Conservation (phyloP, 2,113 vertebrate genomes). For the Podarcis raffonei region DNA sequence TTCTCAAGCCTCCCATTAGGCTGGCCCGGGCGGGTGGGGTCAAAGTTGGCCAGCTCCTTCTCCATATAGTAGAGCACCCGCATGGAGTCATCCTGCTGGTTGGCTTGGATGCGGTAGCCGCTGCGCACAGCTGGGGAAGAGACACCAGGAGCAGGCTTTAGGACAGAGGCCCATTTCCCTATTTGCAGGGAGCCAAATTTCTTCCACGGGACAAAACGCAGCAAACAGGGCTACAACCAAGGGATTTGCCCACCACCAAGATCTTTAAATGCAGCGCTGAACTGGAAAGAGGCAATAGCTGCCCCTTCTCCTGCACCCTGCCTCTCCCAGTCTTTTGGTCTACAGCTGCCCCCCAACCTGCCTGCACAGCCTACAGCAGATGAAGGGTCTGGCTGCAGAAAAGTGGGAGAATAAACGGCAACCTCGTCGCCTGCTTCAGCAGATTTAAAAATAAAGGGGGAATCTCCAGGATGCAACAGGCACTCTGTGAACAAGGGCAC, state of each 20-base stretch:
- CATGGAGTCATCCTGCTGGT: slow-evolving; percentile 87
- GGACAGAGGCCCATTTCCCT: neutral
- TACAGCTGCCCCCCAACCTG: neutral
- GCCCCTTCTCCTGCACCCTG: neutral
- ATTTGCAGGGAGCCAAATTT: neutral
- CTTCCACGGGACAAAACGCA: neutral
- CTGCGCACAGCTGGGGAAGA: slow-evolving; percentile 79
- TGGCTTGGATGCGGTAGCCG: slow-evolving; percentile 90
- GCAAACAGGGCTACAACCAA: neutral
- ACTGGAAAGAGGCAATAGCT: neutral
- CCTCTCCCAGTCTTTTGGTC: neutral
- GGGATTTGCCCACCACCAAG: no score
- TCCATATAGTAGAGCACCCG: slow-evolving; percentile 92
- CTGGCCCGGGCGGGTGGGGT: slow-evolving; percentile 80
- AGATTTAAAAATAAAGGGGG: neutral
- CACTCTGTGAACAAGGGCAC: neutral
- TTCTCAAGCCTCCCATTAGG: slow-evolving; percentile 74
- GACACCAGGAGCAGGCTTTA: neutral
- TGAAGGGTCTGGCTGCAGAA: neutral
- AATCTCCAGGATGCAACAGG: neutral
- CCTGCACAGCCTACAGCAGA: neutral
- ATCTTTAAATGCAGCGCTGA: neutral
- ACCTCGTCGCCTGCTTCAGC: neutral
- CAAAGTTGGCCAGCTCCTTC: slow-evolving; percentile 86
- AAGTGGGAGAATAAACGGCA: neutral